Percentiles rank a stretch among this genome's conserved stretches.
These are phyloP conservation scores for Temnothorax ravouxi DNA, from an alignment of 2,888 invertebrate genomes.

Conservation along the genomic window DNA sequence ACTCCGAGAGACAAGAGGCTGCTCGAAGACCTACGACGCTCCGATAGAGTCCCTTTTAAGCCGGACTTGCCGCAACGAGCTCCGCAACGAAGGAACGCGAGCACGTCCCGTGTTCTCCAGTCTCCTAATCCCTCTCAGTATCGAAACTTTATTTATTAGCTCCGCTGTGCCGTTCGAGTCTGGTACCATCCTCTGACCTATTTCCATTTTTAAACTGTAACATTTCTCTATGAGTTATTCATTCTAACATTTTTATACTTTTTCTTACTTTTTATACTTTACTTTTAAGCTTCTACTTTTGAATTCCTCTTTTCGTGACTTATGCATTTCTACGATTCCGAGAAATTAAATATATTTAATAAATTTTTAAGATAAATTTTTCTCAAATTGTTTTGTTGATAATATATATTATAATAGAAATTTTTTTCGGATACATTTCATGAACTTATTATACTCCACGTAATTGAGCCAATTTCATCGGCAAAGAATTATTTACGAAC, in stretches of 20 bases:
- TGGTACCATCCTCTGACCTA: neutral
- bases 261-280: neutral
- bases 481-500: neutral
- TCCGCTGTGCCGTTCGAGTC: neutral
- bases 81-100: constrained; percentile 51
- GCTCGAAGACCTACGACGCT: constrained; percentile 74
- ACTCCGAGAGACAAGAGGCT: constrained; percentile 68
- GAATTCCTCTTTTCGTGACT: neutral
- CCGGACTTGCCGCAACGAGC: constrained; percentile 48
- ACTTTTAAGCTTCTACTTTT: neutral
- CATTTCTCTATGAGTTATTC: neutral
- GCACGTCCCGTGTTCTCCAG: constrained; percentile 16
- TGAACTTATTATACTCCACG: neutral
- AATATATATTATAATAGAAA: neutral
- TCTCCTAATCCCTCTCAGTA: constrained; percentile 1
- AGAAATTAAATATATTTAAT: neutral
- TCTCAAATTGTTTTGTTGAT: neutral
- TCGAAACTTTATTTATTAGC: constrained; percentile 15
- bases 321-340: neutral
- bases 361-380: neutral
- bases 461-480: neutral
- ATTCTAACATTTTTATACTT: neutral
- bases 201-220: neutral
- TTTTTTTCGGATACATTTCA: neutral
- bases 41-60: constrained; percentile 69